These are phyloP conservation scores for Allophyes oxyacanthae DNA, from an alignment of 2,888 invertebrate genomes.

Conservation along the genomic window DNA sequence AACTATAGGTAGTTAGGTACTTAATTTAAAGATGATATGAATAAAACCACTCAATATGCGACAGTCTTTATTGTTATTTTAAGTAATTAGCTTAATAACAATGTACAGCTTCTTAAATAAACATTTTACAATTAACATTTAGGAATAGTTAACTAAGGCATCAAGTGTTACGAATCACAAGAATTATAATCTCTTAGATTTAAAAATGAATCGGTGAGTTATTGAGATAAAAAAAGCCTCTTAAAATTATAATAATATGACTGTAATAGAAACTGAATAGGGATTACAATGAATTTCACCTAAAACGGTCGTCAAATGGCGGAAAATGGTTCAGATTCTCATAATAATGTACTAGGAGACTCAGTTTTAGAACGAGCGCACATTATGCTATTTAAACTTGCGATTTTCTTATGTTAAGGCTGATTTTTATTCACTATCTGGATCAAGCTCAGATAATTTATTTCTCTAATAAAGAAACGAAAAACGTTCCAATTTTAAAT, in stretches of 20 bases:
- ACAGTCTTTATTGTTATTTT: conserved; percentile 84
- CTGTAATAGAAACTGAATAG: conserved; percentile 6
- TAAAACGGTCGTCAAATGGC: conserved; percentile 3
- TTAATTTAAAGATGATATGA: neutral
- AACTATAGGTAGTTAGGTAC: no score
- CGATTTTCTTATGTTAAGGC: neutral
- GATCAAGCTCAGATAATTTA: no score
- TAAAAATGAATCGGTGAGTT: conserved; percentile 71
- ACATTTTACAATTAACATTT: conserved; percentile 64
- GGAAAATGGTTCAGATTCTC: neutral
- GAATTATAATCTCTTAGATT: conserved; percentile 58
- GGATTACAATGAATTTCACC: conserved; percentile 17
- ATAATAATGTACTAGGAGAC: neutral
- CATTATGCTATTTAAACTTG: neutral
- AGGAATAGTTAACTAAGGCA: conserved; percentile 64
- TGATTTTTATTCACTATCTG: no score
- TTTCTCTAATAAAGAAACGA: no score
- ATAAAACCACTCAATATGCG: conserved; percentile 59
- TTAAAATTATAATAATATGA: conserved; percentile 51
- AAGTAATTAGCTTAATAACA: conserved; percentile 77
- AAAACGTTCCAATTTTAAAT: no score
- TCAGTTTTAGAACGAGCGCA: neutral
- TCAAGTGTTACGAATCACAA: conserved; percentile 60
- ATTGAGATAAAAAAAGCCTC: conserved; percentile 65
- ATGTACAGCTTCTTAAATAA: conserved; percentile 71